phyloP scores from a whole-genome alignment of 2,113 vertebrate species.

The Pitta sordida region DNA sequence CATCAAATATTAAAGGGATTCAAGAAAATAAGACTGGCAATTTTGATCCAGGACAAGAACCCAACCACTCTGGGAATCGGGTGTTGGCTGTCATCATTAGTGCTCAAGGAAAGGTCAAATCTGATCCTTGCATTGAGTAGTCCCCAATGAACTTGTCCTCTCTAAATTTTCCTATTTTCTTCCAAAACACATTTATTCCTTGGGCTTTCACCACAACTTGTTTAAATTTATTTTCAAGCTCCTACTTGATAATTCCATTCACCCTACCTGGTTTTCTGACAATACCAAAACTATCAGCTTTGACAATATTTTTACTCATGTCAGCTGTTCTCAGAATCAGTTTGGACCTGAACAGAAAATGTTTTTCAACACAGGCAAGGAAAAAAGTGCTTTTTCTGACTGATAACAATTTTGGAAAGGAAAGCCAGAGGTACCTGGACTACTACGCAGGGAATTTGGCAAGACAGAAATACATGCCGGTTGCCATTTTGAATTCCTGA shows the following conservation, averaged over 20 bases:
- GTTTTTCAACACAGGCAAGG: neutral
- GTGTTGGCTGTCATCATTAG: neutral
- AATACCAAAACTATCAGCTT: neutral
- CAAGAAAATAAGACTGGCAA: neutral
- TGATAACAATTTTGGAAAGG: neutral
- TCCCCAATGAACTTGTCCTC: accelerated
- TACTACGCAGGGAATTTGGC: neutral
- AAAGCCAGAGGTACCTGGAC: neutral
- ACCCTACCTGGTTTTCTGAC: neutral
- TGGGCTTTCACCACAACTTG: neutral
- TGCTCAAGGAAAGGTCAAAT: neutral
- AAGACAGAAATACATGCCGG: neutral
- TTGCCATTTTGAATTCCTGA: neutral
- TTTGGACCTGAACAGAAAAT: neutral
- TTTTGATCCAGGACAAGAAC: neutral
- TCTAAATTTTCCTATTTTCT: neutral
- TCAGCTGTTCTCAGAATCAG: neutral
- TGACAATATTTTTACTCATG: neutral
- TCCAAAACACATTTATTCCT: neutral
- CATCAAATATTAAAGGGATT: neutral
- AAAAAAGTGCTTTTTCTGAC: neutral
- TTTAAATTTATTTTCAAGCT: neutral
- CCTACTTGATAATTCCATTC: neutral
- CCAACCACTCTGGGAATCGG: neutral
- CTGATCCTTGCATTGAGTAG: neutral